These are phyloP conservation scores for Dendrolimus pini DNA, from an alignment of 2,888 invertebrate species.

Conservation along the genomic window DNA sequence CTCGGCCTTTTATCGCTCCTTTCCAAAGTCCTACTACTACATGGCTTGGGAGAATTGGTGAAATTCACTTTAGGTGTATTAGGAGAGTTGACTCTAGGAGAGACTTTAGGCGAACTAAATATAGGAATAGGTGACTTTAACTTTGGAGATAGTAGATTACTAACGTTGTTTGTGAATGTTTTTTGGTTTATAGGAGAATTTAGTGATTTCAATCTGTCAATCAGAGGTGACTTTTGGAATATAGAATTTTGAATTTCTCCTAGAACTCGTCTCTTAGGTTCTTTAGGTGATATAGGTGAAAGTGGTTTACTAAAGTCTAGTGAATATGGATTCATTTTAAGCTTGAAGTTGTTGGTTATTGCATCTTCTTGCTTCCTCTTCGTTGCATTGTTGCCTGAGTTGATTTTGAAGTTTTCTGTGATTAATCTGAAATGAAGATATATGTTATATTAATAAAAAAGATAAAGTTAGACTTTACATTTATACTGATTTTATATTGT, in stretches of 20 bases:
- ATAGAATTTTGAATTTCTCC: constrained; percentile 32
- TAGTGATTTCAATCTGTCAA: constrained; percentile 33
- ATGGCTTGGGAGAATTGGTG: background rate
- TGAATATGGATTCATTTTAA: constrained; percentile 58
- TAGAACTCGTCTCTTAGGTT: constrained; percentile 47
- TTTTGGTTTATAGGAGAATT: constrained; percentile 10
- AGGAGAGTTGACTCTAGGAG: no score
- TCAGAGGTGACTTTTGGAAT: constrained; percentile 32
- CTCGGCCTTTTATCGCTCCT: constrained; percentile 3
- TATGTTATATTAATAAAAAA: constrained; percentile 11
- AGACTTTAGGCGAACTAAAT: background rate
- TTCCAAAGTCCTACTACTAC: background rate
- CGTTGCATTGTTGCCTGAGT: constrained; percentile 63
- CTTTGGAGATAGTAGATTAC: background rate
- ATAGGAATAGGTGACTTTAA: background rate
- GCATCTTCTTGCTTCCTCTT: constrained; percentile 61
- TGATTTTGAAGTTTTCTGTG: constrained; percentile 71
- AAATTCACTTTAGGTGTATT: background rate
- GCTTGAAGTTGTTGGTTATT: constrained; percentile 44
- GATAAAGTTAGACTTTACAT: constrained; percentile 7
- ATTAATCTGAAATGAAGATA: constrained; percentile 53
- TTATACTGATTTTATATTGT: no score
- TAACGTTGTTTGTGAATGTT: background rate
- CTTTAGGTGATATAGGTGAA: constrained; percentile 36
- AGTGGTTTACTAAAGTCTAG: constrained; percentile 48